Conservation (phyloP, 2,888 invertebrate genomes). For the Cynaeus angustus region DNA sequence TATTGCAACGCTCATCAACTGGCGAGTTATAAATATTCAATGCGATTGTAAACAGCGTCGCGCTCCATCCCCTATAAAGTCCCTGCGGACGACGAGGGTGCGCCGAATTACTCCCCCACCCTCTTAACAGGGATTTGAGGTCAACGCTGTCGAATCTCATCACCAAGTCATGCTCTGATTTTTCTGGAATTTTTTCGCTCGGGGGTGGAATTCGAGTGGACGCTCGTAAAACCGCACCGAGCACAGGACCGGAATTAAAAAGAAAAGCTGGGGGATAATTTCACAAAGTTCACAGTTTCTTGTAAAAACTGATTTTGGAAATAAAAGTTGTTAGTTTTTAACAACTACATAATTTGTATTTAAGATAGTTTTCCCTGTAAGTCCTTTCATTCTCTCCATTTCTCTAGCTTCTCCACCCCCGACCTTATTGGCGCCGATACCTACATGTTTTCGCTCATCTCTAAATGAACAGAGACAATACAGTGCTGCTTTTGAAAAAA, state of each 20-base stretch:
- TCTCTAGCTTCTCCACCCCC: not conserved
- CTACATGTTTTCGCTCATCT: conserved; percentile 2
- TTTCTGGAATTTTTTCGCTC: conserved; percentile 46
- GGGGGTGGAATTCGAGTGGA: conserved; percentile 29
- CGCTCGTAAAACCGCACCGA: conserved; percentile 24
- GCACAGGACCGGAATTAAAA: conserved; percentile 2
- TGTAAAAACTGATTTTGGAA: too few species aligned
- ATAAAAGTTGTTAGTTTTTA: too few species aligned
- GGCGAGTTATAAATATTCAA: conserved; percentile 73
- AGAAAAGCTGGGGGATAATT: too few species aligned
- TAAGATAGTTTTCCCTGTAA: too few species aligned
- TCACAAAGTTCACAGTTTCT: too few species aligned
- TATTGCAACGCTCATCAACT: conserved; percentile 73
- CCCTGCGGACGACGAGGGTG: conserved; percentile 52
- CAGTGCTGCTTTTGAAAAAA: not conserved
- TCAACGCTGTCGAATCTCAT: conserved; percentile 71
- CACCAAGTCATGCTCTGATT: conserved; percentile 71
- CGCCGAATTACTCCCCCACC: conserved; percentile 45
- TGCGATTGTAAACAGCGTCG: conserved; percentile 70
- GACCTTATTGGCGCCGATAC: not conserved
- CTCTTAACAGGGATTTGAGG: conserved; percentile 71
- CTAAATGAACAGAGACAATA: not conserved
- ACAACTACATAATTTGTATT: too few species aligned
- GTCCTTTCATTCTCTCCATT: too few species aligned
- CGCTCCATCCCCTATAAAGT: conserved; percentile 53